phyloP scores from a whole-genome alignment of 2,797 vertebrate species.

The Myotis myotis region DNA sequence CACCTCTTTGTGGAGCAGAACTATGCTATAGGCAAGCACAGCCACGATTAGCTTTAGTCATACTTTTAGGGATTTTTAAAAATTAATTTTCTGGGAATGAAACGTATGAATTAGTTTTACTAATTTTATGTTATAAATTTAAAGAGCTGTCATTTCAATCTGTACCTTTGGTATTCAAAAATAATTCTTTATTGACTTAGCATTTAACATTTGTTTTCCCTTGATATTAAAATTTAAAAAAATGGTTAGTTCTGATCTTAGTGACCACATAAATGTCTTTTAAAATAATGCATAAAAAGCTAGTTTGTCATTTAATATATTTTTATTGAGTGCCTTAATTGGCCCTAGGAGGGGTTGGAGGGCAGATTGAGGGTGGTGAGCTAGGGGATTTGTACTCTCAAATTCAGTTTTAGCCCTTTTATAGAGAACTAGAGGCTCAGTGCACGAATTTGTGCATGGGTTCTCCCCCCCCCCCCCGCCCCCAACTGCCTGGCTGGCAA shows the following conservation, averaged over 20 bases:
- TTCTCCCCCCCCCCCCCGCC: too few relatives aligned
- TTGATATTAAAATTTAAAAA: conserved; percentile 20
- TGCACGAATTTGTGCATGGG: too few relatives aligned
- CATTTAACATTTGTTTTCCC: conserved; percentile 27
- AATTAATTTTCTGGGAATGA: background rate
- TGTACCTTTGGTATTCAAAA: conserved; percentile 6
- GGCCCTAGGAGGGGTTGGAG: background rate
- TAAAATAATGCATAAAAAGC: background rate
- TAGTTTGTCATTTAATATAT: background rate
- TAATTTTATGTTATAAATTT: conserved; percentile 19
- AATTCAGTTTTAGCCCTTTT: background rate
- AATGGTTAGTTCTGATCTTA: conserved; percentile 4
- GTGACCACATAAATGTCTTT: background rate
- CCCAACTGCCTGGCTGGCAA: too few relatives aligned
- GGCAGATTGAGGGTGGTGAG: background rate
- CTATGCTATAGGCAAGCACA: background rate
- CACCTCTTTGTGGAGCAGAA: background rate
- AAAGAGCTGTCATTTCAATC: background rate
- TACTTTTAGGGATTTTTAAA: background rate
- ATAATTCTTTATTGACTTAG: background rate
- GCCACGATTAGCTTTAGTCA: background rate
- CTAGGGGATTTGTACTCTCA: background rate
- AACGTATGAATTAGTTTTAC: background rate
- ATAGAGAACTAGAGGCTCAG: background rate
- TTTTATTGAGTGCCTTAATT: background rate